Base-by-base conservation (phyloP, 2,888 invertebrate genomes). In the Synanthedon formicaeformis region DNA sequence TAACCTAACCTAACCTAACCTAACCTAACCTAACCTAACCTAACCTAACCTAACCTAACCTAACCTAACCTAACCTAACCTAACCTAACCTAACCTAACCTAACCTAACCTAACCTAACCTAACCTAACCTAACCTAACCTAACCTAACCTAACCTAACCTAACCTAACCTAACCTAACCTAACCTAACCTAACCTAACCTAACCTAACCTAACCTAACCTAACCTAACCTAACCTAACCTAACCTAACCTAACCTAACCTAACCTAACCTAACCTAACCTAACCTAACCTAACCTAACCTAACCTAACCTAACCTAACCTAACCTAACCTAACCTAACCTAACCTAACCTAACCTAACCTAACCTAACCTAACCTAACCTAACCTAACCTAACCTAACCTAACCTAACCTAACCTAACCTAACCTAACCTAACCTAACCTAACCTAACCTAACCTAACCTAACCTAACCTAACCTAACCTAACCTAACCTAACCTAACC, bases 401-500 rank as follows among this genome's bases (percentile, higher is more conserved):
- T 55, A 55, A 55, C 55, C 55, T 55, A 55, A 55, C 55, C 55
- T 61, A 62, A 62, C 60, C 53, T 60, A 60, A 62, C 59, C 58
- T 52, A 55, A 60, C 59, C 60, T 58, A 61, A 58, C 61, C 63
- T 61, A 61, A 63, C 59, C 59, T 58, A 59, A 59, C 59, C 59
- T 59, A 59, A 59, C 59, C 59, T 59, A 59, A 59, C 59, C 57
- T 59, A 57, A 58, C 59, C 57, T 59, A 59, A 59, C 59, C 59
- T 59, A 59, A 58, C 58, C 58, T 57, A 23, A 54, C 48, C 40
- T 52, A 48, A 41, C 40, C 27, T 14, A 34, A 51, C 54, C 45
- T 52, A 41, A 53, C 50, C 11, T 53, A 54, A 55, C 34, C 52
- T 53, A 55, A 52, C 50, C 52, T 51, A 50, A 54, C 50, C 52